Percentiles rank a stretch among this genome's conserved stretches.
phyloP scores from a whole-genome alignment of 1,140 invertebrate species.

The Drosophila elegans region DNA sequence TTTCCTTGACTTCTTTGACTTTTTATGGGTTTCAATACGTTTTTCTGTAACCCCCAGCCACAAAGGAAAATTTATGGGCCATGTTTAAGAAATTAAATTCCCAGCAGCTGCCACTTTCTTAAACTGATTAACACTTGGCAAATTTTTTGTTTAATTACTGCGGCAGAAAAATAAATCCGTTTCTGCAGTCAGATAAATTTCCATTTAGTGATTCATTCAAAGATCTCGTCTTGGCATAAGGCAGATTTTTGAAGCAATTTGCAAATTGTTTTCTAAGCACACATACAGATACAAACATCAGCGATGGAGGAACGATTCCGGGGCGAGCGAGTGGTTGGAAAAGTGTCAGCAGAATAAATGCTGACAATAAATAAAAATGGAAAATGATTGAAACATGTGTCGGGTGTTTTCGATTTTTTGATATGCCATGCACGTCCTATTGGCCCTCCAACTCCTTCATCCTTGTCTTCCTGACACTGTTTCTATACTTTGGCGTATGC shows the following conservation, averaged over 20 bases:
- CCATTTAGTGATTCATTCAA: conserved; percentile 35
- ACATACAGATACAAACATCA: conserved; percentile 23
- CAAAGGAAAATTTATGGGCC: conserved; percentile 60
- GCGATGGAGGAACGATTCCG: conserved; percentile 7
- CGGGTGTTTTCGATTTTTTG: conserved; percentile 61
- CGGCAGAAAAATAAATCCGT: conserved; percentile 56
- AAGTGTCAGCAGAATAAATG: conserved; percentile 81
- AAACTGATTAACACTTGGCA: conserved; percentile 65
- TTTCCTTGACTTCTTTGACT: conserved; percentile 31
- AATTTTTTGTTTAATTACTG: conserved; percentile 71
- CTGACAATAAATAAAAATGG: conserved; percentile 83
- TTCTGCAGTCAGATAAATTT: conserved; percentile 30
- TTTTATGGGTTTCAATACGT: conserved; percentile 61
- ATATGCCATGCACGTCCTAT: conserved; percentile 71
- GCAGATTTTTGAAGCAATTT: conserved; percentile 67
- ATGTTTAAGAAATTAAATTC: conserved; percentile 67
- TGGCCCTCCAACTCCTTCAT: neutral
- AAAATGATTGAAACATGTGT: conserved; percentile 83
- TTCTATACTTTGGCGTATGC: conserved; percentile 52
- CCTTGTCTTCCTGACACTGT: conserved; percentile 13
- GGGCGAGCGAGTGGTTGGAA: conserved; percentile 19
- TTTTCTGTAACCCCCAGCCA: conserved; percentile 19
- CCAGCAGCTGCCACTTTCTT: conserved; percentile 38
- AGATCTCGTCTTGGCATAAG: conserved; percentile 43
- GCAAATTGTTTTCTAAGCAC: conserved; percentile 80